Percentiles rank a stretch among this genome's conserved stretches.
phyloP scores from a whole-genome alignment of 1,140 invertebrate genomes.

The Drosophila bocki region DNA sequence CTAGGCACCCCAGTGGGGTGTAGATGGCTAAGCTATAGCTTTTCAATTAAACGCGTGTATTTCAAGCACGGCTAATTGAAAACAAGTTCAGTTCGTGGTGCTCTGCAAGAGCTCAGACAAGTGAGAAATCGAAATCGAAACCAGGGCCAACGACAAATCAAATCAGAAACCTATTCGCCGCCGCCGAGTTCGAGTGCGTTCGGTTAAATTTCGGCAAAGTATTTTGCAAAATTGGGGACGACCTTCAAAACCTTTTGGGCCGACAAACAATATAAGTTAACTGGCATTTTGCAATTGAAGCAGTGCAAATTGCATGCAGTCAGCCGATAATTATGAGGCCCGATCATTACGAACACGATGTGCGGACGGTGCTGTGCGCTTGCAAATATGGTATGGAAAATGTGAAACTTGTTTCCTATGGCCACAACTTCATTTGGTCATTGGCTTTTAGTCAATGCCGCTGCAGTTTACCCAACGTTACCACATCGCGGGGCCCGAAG shows the following conservation, averaged over 20 bases:
- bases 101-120: conserved; percentile 19
- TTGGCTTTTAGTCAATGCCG: conserved; percentile 66
- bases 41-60: conserved; percentile 12
- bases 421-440: conserved; percentile 71
- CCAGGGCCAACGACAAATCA: conserved; percentile 48
- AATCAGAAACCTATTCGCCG: conserved; percentile 1
- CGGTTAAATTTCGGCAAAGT: neutral
- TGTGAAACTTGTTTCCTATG: conserved; percentile 72
- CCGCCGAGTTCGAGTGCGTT: neutral
- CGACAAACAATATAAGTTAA: conserved; percentile 25
- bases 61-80: conserved; percentile 49
- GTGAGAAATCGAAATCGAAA: conserved; percentile 32
- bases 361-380: neutral
- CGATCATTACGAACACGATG: conserved; percentile 17
- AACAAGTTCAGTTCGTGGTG: conserved; percentile 47
- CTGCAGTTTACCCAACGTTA: conserved; percentile 37
- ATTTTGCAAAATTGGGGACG: conserved; percentile 27
- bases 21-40: neutral
- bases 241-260: conserved; percentile 49
- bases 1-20: neutral
- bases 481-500: conserved; percentile 32
- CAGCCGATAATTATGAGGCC: conserved; percentile 34
- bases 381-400: conserved; percentile 50
- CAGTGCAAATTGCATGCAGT: conserved; percentile 23
- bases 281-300: conserved; percentile 35